A percentile compares a stretch with the other conserved stretches of the same genome.
Evolutionary conservation across 2,888 invertebrate genomes (phyloP).

Genomic region (Dasysyrphus albostriatus): DNA sequence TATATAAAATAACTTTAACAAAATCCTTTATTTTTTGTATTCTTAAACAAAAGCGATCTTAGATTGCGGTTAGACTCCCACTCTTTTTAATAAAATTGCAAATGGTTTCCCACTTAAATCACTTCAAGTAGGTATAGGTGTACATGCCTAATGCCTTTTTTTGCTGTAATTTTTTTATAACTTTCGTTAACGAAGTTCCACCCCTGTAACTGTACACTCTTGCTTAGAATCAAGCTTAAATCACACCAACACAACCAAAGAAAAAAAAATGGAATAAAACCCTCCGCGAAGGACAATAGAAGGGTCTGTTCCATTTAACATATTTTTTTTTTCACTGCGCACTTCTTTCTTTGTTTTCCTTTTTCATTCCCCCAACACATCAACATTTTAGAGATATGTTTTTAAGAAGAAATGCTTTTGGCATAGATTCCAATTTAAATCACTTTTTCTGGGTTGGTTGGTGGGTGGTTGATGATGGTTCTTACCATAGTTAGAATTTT

Average conservation of each 20-base stretch:
- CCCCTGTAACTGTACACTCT: slow-evolving; percentile 18
- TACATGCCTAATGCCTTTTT: background rate
- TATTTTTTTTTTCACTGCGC: slow-evolving; percentile 36
- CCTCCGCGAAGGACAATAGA: slow-evolving; percentile 53
- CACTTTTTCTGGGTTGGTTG: slow-evolving; percentile 53
- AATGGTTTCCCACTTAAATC: slow-evolving; percentile 16
- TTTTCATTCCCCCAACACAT: slow-evolving; percentile 29
- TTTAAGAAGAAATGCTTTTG: slow-evolving; percentile 51
- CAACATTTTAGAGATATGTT: slow-evolving; percentile 42
- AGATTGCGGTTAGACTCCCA: background rate
- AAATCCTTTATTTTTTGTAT: too few relatives aligned
- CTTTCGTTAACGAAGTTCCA: background rate
- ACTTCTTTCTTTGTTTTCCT: slow-evolving; percentile 8
- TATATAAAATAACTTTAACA: too few relatives aligned
- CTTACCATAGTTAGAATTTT: background rate
- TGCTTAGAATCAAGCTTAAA: slow-evolving; percentile 14
- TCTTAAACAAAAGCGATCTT: background rate
- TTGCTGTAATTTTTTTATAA: background rate
- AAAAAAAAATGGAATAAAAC: slow-evolving; percentile 22
- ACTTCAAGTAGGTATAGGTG: background rate
- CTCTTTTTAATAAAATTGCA: background rate
- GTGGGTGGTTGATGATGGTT: slow-evolving; percentile 13
- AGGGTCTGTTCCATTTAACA: slow-evolving; percentile 53
- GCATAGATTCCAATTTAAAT: slow-evolving; percentile 75
- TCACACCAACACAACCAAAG: slow-evolving; percentile 13